Evolutionary conservation across 2,113 vertebrate genomes (phyloP).

Genomic region (Pseudorhombus dupliciocellatus): DNA sequence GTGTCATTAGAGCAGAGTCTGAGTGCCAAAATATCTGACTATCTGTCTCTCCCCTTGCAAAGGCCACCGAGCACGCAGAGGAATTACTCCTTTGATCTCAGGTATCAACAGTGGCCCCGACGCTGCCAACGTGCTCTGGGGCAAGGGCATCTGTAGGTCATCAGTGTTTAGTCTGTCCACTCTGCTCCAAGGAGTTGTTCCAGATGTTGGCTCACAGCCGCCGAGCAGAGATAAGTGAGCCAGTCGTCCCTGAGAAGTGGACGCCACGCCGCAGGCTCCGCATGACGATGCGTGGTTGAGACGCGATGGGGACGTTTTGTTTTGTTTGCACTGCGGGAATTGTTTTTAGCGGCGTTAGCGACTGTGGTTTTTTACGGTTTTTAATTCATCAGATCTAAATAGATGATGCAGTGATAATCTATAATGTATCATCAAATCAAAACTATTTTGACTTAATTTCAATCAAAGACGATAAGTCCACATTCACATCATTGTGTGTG

Average conservation of each 20-base stretch:
- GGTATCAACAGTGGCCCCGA: constrained; percentile 50
- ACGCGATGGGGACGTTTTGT: neutral
- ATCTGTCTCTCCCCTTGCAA: constrained; percentile 32
- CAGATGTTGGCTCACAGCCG: constrained; percentile 21
- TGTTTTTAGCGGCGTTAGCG: no score
- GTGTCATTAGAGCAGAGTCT: constrained; percentile 69
- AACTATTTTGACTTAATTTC: no score
- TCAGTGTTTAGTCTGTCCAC: constrained; percentile 32
- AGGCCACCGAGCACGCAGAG: constrained; percentile 22
- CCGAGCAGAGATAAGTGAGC: constrained; percentile 34
- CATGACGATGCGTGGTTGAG: neutral
- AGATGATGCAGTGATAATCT: no score
- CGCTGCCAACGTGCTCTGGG: constrained; percentile 49
- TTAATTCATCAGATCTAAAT: no score
- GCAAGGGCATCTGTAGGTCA: constrained; percentile 69
- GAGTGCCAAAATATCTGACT: constrained; percentile 65
- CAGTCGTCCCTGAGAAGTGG: neutral
- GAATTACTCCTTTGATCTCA: constrained; percentile 54
- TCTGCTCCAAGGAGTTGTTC: constrained; percentile 32
- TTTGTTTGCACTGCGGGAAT: neutral
- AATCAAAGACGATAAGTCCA: no score
- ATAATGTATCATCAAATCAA: no score
- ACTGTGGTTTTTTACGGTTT: no score
- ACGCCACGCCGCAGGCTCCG: neutral
- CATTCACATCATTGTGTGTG: no score